phyloP scores from a whole-genome alignment of 2,888 invertebrate species.

The Eretmocerus hayati region DNA sequence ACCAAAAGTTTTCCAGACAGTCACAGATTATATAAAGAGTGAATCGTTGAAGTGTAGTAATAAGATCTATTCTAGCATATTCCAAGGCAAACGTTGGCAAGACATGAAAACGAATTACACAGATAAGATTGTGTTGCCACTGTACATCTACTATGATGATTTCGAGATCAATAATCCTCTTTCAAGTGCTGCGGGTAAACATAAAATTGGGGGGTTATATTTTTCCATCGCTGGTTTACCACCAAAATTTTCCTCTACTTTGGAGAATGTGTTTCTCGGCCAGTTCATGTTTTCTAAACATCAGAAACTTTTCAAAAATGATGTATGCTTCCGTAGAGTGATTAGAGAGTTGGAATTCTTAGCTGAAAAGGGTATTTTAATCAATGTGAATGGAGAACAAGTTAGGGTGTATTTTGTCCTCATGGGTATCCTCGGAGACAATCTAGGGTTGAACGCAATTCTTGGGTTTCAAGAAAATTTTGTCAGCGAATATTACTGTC shows the following conservation, averaged over 20 bases:
- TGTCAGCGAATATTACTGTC: neutral
- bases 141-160: constrained; percentile 14
- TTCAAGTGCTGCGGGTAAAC: constrained; percentile 5
- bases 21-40: neutral
- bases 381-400: neutral
- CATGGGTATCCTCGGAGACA: neutral
- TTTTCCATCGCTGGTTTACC: constrained; percentile 12
- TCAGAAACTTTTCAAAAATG: neutral
- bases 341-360: neutral
- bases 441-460: neutral
- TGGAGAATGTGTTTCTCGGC: constrained; percentile 11
- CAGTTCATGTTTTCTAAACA: constrained; percentile 5
- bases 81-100: constrained; percentile 11
- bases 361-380: neutral
- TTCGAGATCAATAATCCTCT: constrained; percentile 13
- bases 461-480: neutral
- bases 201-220: constrained; percentile 18
- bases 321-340: neutral
- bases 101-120: constrained; percentile 2
- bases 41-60: neutral
- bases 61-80: constrained; percentile 11
- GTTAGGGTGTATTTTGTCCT: neutral
- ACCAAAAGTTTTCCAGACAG: neutral
- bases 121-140: constrained; percentile 14
- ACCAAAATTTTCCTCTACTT: constrained; percentile 9